These are phyloP conservation scores for Orius insidiosus DNA, from an alignment of 1,140 invertebrate species.

Conservation along the genomic window DNA sequence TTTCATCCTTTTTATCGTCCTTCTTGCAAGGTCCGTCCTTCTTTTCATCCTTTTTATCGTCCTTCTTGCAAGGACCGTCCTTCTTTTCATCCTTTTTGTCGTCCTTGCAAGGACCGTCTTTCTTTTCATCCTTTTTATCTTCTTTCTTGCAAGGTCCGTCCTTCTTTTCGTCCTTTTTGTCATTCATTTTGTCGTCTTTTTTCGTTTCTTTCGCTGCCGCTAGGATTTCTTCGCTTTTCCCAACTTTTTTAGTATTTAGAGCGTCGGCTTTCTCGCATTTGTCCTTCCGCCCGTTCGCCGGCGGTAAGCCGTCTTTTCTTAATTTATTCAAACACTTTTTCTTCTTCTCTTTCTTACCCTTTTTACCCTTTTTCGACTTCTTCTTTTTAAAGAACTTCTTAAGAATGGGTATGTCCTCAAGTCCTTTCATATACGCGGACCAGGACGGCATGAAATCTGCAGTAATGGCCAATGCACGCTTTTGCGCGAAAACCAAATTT, in stretches of 20 bases:
- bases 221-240: background rate
- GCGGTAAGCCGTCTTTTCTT: background rate
- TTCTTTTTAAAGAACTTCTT: constrained; percentile 1
- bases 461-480: no score
- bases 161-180: background rate
- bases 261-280: no score
- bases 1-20: background rate
- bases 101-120: no score
- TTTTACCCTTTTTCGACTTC: background rate
- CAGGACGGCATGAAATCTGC: no score
- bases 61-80: constrained; percentile 4
- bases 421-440: no score
- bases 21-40: constrained; percentile 5
- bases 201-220: background rate
- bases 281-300: background rate
- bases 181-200: constrained; percentile 10
- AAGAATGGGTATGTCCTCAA: no score
- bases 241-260: background rate
- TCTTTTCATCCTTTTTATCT: no score
- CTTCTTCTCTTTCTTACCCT: background rate
- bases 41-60: constrained; percentile 7
- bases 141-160: no score
- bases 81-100: constrained; percentile 1
- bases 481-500: no score
- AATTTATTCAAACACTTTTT: background rate